phyloP scores from a whole-genome alignment of 2,113 vertebrate genomes.

The Zapornia atra region DNA sequence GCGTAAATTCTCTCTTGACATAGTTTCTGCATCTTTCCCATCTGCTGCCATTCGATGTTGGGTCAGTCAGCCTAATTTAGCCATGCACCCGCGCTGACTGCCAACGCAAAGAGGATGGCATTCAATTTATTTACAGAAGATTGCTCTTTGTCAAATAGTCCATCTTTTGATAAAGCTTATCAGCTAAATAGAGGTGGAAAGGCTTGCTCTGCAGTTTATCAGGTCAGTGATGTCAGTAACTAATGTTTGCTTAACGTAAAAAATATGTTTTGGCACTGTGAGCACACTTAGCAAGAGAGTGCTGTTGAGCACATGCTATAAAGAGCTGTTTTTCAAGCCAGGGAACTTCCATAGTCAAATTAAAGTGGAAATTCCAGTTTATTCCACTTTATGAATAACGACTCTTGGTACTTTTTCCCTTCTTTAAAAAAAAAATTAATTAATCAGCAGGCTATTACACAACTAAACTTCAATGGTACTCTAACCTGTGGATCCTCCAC shows the following conservation, averaged over 20 bases:
- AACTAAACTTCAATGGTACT: not conserved
- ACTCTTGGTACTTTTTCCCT: not conserved
- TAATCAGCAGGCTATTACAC: not conserved
- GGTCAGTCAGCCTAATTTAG: constrained; percentile 57
- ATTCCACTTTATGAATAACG: not conserved
- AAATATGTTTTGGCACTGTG: constrained; percentile 64
- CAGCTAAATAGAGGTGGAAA: constrained; percentile 71
- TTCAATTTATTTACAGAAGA: constrained; percentile 72
- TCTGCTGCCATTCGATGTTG: constrained; percentile 44
- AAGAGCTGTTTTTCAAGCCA: constrained; percentile 52
- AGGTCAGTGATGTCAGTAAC: constrained; percentile 43
- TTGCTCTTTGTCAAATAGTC: constrained; percentile 49
- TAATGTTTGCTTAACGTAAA: constrained; percentile 76
- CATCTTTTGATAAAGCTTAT: constrained; percentile 60
- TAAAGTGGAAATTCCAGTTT: constrained; percentile 42
- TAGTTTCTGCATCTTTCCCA: not conserved
- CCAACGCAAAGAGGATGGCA: constrained; percentile 58
- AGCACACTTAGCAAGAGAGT: constrained; percentile 48
- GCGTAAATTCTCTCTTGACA: not conserved
- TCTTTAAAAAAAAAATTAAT: not conserved
- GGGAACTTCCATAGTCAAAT: constrained; percentile 18
- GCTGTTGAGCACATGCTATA: constrained; percentile 21
- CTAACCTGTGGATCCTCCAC: not conserved
- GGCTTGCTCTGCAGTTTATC: constrained; percentile 71
- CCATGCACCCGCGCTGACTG: constrained; percentile 21